These are phyloP conservation scores for Conus ventricosus DNA, from an alignment of 1,140 invertebrate species.

Conservation along the genomic window DNA sequence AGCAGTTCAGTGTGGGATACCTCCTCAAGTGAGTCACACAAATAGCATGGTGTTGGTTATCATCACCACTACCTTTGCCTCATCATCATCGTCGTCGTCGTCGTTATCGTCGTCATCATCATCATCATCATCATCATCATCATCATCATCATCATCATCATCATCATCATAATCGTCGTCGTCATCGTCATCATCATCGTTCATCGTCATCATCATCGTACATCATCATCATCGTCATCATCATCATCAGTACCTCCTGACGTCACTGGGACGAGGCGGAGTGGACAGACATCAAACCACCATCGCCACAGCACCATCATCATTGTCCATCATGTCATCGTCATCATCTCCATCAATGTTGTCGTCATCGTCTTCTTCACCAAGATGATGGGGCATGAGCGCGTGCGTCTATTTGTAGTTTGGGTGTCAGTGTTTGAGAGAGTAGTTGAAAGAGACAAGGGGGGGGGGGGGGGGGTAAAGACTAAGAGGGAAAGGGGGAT, in stretches of 20 bases:
- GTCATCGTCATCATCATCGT: background rate
- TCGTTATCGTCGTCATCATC: background rate
- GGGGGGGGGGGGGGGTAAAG: no score
- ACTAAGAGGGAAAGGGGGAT: no score
- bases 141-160: background rate
- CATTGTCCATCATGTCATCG: no score
- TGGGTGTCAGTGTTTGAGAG: background rate
- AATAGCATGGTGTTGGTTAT: background rate
- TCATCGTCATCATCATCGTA: background rate
- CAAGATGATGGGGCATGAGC: no score
- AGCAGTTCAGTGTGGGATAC: conserved; percentile 88
- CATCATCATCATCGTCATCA: conserved; percentile 1
- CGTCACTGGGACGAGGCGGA: no score
- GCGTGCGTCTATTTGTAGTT: background rate
- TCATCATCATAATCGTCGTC: conserved; percentile 10
- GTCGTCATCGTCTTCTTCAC: no score
- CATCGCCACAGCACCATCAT: no score
- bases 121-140: background rate
- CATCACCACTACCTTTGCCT: background rate
- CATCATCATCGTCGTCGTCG: background rate
- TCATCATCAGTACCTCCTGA: background rate
- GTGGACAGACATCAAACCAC: no score
- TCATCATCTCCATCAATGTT: no score
- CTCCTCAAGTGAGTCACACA: conserved; percentile 83
- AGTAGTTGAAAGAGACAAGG: no score